Evolutionary conservation across 2,113 vertebrate genomes (phyloP), one percentile per base, ranked within the genome.

Genomic region (Toxostoma redivivum): DNA sequence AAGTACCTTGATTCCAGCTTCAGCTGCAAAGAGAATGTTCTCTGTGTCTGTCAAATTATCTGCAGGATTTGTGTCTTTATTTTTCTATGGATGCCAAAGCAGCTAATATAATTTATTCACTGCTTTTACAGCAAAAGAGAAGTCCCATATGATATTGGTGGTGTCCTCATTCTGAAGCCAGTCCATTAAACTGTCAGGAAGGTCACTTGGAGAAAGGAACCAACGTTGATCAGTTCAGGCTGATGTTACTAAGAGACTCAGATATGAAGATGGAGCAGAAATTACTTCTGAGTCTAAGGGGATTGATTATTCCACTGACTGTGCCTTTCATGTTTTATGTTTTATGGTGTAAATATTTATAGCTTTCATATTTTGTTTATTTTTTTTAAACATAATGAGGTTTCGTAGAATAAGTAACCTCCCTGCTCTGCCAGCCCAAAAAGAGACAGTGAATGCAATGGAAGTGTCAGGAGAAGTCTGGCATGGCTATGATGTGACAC

Each of bases 311-410:
- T 65, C 37, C 42, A 37, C 21, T 35, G 37, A 20, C 31, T 67
- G 2, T 58, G 40, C 40, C 31, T 86, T 71, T 86, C 17, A 6
- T 78, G 40, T 37, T 90, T 81, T 62, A 25, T 64, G 31, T 86
- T 87, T 83, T 87, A 62, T 54, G 12, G 48, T 81, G 89, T 94
- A 89, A 89, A 94, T 89, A 87, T 96, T 92, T 93, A 71, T 88
- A 67, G 44, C 53, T 81, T 5, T 72, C 22, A 1, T 50, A 72
- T 71, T 95, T 95, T 84, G 64, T 87, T 91, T 94, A 51, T 85
- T 79, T 25, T 81, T 94, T 96, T 30, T 61, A 64, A 88, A 88
- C 77, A 51, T 81, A 93, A 81, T 81, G 86, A 85, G 40, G 1
- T 74, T 86, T 86, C 84, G 40, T 81, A 85, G 60, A 45, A 15